phyloP scores from a whole-genome alignment of 2,113 vertebrate genomes.

The Ceyx cyanopectus region DNA sequence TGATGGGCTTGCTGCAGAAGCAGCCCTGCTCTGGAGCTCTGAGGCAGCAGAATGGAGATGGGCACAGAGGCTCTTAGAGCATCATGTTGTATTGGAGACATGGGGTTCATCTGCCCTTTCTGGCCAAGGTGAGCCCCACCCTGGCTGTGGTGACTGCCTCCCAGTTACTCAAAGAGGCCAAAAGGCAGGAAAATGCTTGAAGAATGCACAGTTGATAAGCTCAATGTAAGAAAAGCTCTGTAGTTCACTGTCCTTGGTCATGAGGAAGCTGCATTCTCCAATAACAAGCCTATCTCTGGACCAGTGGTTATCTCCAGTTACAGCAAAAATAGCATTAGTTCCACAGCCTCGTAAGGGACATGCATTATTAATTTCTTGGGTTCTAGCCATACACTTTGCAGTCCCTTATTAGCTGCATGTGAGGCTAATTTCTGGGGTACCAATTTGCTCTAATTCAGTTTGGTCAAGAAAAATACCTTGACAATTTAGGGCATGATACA shows the following conservation, averaged over 20 bases:
- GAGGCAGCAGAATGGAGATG: not conserved
- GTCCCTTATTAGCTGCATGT: not conserved
- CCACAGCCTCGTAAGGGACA: not conserved
- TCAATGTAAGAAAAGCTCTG: not conserved
- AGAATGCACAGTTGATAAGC: not conserved
- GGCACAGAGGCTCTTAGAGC: accelerated
- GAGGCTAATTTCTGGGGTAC: constrained; percentile 11
- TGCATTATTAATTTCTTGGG: constrained; percentile 28
- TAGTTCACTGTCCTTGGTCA: not conserved
- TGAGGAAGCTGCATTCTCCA: not conserved
- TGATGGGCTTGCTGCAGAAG: not conserved
- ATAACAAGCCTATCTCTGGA: not conserved
- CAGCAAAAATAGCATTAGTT: not conserved
- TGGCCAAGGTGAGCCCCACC: accelerated
- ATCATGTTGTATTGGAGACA: accelerated
- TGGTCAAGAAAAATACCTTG: not conserved
- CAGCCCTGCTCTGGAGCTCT: not conserved
- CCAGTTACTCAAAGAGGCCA: not conserved
- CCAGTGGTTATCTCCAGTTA: constrained; percentile 19
- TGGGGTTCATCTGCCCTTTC: accelerated
- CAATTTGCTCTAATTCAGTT: not conserved
- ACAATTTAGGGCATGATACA: not conserved
- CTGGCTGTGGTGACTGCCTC: not conserved
- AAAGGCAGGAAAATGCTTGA: not conserved
- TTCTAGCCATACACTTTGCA: not conserved